Evolutionary conservation across 2,113 vertebrate species (phyloP).

Genomic region (Struthidea cinerea): DNA sequence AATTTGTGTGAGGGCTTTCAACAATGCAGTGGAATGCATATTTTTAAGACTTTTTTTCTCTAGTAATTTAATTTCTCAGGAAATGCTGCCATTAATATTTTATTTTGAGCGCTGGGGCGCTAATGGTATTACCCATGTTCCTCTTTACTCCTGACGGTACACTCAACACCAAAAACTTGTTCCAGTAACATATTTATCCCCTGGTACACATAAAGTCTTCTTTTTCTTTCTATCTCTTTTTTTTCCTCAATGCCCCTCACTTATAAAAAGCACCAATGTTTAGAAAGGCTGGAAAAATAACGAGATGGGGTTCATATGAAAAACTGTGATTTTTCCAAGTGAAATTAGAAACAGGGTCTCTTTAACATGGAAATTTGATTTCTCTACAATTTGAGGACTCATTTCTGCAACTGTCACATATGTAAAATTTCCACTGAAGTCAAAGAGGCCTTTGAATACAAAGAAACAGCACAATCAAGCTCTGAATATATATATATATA

Average conservation of each 20-base stretch:
- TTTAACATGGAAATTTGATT: conserved; percentile 51
- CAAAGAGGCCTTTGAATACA: conserved; percentile 42
- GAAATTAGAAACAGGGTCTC: conserved; percentile 35
- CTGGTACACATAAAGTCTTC: background rate
- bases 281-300: conserved; percentile 33
- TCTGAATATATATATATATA: conserved; percentile 50
- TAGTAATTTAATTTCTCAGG: conserved; percentile 49
- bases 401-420: conserved; percentile 41
- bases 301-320: background rate
- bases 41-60: background rate
- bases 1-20: conserved; percentile 36
- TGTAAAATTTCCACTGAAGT: conserved; percentile 41
- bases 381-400: conserved; percentile 29
- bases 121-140: conserved; percentile 34
- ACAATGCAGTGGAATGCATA: background rate
- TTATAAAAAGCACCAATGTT: background rate
- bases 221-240: background rate
- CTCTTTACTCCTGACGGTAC: background rate
- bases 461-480: conserved; percentile 38
- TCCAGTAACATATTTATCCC: conserved; percentile 3
- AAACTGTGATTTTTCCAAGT: conserved; percentile 32
- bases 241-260: background rate
- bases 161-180: background rate
- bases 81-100: conserved; percentile 49
- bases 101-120: conserved; percentile 19